Evolutionary conservation across 1,140 invertebrate genomes (phyloP), one percentile per base, ranked within the genome.

Genomic region (Magallana ariakensis): DNA sequence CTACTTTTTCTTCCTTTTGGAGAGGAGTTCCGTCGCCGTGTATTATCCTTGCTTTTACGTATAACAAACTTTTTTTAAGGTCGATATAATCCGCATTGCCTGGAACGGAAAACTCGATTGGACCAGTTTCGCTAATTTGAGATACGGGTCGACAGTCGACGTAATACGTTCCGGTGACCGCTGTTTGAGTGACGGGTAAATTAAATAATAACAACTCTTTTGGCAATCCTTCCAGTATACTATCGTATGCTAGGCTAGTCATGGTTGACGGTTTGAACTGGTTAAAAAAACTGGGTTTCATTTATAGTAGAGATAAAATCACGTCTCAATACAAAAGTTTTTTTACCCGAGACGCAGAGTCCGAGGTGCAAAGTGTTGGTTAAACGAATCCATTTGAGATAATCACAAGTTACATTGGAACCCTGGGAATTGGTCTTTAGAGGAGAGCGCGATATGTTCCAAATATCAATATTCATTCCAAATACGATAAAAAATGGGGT

Each of bases 61-160:
- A 84, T 55, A 84, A 33, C n/a, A 22, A 11, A 22, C 57, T 84
- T 66, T 60, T 84, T 60, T 53, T 58, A 26, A 84, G 53, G 46
- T 84, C 83, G 33, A 84, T 9, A 53, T 84, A 84, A 53, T 84
- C 83, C 19, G 26, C 26, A 56, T 22, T 58, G 7, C 16, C 80
- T 75, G 75, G 84, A 56, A 46, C 84, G 22, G 84, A 85, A 55
- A 85, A 26, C 53, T 85, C 66, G 15, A 85, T 66, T 6, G 84
- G 66, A 13, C 62, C 62, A 22, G 13, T 85, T n/a, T 33, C 84
- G 15, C 22, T 19, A 22, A 80, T 80, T 55, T 85, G 84, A 33
- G 84, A 80, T 5, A 85, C 54, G 62, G 84, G 84, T 56, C 84
- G 19, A 10, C 26, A 75, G n/a, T 85, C 22, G 2, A n/a, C 16